Evolutionary conservation across 1,140 invertebrate genomes (phyloP).

Genomic region (Apis dorsata): DNA sequence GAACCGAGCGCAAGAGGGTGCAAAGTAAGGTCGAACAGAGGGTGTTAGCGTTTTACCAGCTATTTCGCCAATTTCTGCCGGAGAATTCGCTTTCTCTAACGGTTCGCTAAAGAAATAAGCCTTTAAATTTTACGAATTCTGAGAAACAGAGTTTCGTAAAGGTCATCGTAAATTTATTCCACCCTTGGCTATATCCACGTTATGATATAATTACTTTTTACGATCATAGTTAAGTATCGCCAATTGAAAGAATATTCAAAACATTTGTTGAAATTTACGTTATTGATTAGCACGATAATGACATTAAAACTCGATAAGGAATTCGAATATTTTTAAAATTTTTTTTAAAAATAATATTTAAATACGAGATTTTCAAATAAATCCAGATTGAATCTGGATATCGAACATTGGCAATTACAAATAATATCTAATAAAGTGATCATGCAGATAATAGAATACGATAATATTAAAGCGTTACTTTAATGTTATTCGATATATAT

Average conservation of each 20-base stretch:
- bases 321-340: not conserved
- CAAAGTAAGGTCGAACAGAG: constrained; percentile 17
- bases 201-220: constrained; percentile 25
- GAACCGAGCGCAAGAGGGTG: constrained; percentile 12
- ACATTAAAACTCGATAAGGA: not conserved
- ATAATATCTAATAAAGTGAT: not conserved
- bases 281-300: not conserved
- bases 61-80: constrained; percentile 8
- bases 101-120: constrained; percentile 55
- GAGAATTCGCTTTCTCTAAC: not conserved
- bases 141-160: constrained; percentile 52
- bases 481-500: too few relatives aligned
- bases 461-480: too few relatives aligned
- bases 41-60: constrained; percentile 50
- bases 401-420: not conserved
- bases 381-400: too few relatives aligned
- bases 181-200: constrained; percentile 20
- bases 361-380: not conserved
- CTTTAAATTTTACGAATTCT: constrained; percentile 68
- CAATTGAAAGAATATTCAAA: constrained; percentile 40
- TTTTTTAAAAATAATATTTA: not conserved
- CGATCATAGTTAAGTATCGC: constrained; percentile 52
- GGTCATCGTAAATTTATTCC: constrained; percentile 59
- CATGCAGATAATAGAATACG: not conserved
- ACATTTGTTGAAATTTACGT: not conserved